A percentile compares a stretch with the other conserved stretches of the same genome.
These are phyloP conservation scores for Germaria angustata DNA, from an alignment of 2,888 invertebrate genomes.

Conservation along the genomic window DNA sequence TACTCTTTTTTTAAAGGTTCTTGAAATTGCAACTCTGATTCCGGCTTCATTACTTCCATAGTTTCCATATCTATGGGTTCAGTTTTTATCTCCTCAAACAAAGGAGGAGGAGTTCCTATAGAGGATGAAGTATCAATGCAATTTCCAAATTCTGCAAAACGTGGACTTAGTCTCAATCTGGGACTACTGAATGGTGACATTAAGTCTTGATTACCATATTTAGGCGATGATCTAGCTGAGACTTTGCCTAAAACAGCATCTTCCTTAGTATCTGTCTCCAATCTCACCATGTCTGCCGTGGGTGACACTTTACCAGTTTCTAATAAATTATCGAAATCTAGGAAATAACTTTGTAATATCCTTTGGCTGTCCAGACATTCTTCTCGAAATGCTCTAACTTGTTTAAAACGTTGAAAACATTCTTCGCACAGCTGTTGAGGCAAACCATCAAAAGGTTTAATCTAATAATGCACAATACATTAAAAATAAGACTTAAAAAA, in stretches of 20 bases:
- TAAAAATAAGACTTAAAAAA: no score
- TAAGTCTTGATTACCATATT: slow-evolving; percentile 50
- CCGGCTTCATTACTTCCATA: slow-evolving; percentile 68
- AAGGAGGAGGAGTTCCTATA: slow-evolving; percentile 68
- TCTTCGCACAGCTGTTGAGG: slow-evolving; percentile 71
- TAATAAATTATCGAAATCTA: slow-evolving; percentile 64
- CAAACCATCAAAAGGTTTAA: slow-evolving; percentile 69
- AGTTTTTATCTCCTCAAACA: slow-evolving; percentile 69
- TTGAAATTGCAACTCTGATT: slow-evolving; percentile 60
- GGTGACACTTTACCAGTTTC: slow-evolving; percentile 66
- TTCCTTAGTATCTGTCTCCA: slow-evolving; percentile 48
- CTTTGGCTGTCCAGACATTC: slow-evolving; percentile 70
- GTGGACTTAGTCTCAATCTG: slow-evolving; percentile 61
- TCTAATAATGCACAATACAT: slow-evolving; percentile 58
- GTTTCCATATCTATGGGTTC: slow-evolving; percentile 70
- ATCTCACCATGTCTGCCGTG: slow-evolving; percentile 41
- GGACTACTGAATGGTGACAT: slow-evolving; percentile 66
- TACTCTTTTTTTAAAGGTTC: slow-evolving; percentile 56
- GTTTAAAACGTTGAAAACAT: slow-evolving; percentile 69
- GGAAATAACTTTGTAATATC: slow-evolving; percentile 67
- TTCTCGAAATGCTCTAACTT: slow-evolving; percentile 70
- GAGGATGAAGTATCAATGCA: slow-evolving; percentile 66
- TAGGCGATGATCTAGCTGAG: slow-evolving; percentile 60
- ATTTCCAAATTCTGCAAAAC: slow-evolving; percentile 56
- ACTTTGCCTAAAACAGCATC: slow-evolving; percentile 56